Percentiles rank a stretch among this genome's conserved stretches.
Evolutionary conservation across 2,888 invertebrate genomes (phyloP).

Genomic region (Microctonus aethiopoides): DNA sequence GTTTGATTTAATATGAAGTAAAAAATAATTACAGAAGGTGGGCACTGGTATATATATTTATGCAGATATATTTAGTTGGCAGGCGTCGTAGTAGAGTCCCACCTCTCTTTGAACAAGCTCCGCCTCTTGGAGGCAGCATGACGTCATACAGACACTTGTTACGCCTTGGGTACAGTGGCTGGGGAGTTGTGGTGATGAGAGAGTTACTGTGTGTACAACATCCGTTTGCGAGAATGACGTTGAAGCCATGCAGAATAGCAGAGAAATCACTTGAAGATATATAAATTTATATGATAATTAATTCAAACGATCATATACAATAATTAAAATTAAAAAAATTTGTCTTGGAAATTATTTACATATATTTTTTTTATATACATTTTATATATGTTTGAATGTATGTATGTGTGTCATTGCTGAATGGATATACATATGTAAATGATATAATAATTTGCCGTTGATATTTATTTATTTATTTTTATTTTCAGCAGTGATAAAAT

Average conservation of each 20-base stretch:
- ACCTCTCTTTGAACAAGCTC: conserved; percentile 57
- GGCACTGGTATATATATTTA: no score
- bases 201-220: neutral
- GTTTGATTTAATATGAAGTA: neutral
- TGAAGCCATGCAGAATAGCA: neutral
- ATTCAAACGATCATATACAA: no score
- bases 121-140: conserved; percentile 63
- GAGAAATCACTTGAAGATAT: neutral
- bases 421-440: no score
- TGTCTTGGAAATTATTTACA: no score
- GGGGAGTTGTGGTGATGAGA: conserved; percentile 22
- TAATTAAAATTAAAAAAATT: no score
- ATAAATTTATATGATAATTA: no score
- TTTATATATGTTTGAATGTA: no score
- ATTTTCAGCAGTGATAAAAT: no score
- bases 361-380: no score
- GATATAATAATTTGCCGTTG: no score
- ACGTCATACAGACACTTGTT: conserved; percentile 66
- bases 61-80: conserved; percentile 29
- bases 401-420: no score
- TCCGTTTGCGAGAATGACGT: neutral
- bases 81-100: conserved; percentile 47
- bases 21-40: conserved; percentile 25
- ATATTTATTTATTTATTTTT: no score
- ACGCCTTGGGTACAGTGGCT: conserved; percentile 56